Evolutionary conservation across 2,888 invertebrate genomes (phyloP).

Genomic region (Alcis repandata): DNA sequence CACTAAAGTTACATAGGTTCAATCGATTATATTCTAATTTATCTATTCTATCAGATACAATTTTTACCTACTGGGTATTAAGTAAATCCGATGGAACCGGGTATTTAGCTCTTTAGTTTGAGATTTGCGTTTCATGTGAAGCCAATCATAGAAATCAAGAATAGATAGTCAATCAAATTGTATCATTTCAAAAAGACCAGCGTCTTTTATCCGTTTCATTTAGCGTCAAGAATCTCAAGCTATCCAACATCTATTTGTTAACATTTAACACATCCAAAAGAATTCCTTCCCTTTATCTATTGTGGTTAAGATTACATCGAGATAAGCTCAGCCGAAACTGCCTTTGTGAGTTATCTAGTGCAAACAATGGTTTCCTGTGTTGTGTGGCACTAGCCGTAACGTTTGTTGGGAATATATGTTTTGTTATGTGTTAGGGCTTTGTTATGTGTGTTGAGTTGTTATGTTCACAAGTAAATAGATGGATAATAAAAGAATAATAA

Average conservation of each 20-base stretch:
- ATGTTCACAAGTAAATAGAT: constrained; percentile 6
- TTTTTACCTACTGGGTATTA: too few species aligned
- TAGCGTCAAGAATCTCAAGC: constrained; percentile 3
- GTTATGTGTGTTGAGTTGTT: constrained; percentile 29
- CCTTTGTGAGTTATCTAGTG: constrained; percentile 82
- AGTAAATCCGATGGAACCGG: too few species aligned
- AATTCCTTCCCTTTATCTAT: constrained; percentile 83
- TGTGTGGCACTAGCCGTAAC: constrained; percentile 54
- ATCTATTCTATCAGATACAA: too few species aligned
- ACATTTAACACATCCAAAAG: constrained; percentile 80
- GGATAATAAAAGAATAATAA: too few species aligned
- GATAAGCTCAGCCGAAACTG: constrained; percentile 77
- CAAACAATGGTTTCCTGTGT: constrained; percentile 83
- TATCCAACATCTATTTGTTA: constrained; percentile 65
- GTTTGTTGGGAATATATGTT: constrained; percentile 26
- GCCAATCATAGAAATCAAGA: too few species aligned
- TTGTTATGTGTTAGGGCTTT: constrained; percentile 26
- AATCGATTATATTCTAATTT: too few species aligned
- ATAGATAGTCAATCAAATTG: too few species aligned
- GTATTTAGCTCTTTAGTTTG: too few species aligned
- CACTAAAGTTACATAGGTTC: too few species aligned
- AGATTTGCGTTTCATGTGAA: too few species aligned
- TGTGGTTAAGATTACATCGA: constrained; percentile 66
- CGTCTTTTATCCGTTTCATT: background rate
- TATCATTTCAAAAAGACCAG: too few species aligned